phyloP scores from a whole-genome alignment of 2,888 invertebrate genomes.

The Acronicta alni region DNA sequence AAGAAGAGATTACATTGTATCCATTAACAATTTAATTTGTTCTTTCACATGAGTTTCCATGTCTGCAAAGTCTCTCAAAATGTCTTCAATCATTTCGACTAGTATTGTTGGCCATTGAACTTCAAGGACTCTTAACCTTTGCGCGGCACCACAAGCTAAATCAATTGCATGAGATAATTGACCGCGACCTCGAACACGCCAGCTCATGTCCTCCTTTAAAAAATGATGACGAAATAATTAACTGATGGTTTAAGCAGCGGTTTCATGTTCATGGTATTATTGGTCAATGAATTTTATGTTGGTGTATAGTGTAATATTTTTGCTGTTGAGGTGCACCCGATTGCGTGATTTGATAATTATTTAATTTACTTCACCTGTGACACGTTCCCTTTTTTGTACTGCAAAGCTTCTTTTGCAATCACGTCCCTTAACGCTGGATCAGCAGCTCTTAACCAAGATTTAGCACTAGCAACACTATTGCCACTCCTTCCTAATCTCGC shows the following conservation, averaged over 20 bases:
- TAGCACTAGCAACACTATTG: constrained; percentile 86
- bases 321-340: no score
- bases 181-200: constrained; percentile 93
- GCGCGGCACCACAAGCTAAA: constrained; percentile 93
- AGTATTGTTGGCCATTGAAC: constrained; percentile 94
- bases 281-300: no score
- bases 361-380: constrained; percentile 76
- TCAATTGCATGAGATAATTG: constrained; percentile 92
- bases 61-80: constrained; percentile 94
- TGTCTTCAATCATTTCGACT: constrained; percentile 93
- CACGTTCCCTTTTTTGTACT: constrained; percentile 92
- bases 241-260: not conserved
- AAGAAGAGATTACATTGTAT: constrained; percentile 73
- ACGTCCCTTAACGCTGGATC: constrained; percentile 94
- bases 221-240: constrained; percentile 10
- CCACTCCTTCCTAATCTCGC: constrained; percentile 91
- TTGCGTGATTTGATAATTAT: not conserved
- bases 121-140: constrained; percentile 93
- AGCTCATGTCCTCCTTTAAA: constrained; percentile 92
- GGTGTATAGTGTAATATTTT: no score
- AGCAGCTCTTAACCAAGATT: constrained; percentile 92
- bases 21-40: constrained; percentile 88
- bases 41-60: constrained; percentile 94
- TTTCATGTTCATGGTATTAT: not conserved
- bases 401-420: constrained; percentile 95